Base-by-base conservation (phyloP, 2,888 invertebrate genomes). In the Hirtodrosophila duncani region DNA sequence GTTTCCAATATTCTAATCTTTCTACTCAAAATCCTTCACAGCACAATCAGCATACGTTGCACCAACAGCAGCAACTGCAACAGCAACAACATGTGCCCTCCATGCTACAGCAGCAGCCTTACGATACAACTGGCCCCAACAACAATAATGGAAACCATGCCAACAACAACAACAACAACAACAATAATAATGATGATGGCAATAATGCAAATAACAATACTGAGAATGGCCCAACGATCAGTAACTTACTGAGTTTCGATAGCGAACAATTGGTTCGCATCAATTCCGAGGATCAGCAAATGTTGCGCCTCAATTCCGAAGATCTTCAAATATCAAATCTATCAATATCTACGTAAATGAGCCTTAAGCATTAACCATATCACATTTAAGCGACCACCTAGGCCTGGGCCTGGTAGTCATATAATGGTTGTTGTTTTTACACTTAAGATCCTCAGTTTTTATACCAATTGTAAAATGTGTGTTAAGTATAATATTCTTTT, bases 271-370 rank as follows among this genome's bases (percentile, higher is more conserved):
- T 88, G 59, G 84, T 87, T 41, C 86, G 85, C 51, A 85, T 89
- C 24, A 88, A 88, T 71, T 89, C 89, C 1, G 87, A 87, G 49
- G 90, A 90, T 59, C 87, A 88, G 55, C 87, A 88, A 75, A 81
- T 88, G 68, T 69, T 87, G 56, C 86, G 85, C 56, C 85, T 89
- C 24, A 88, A 88, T 74, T 89, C 89, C 3, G 87, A 87, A 50
- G 90, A 90, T 62, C 86, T 84, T 29, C 75, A 82, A 62, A 71
- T 90, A 48, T 88, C 89, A 39, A 88, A 88, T 27, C 83, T 89
- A 18, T 86, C 87, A 30, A 81, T 86, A 79, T 85, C 86, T 34
- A 80, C 84, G 68, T 83, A 84, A 75, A 31, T 23, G 30, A 34
- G 21, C 16, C 34, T 52, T 27, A 57, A 49, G 38, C 57, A 46